A percentile compares a stretch with the other conserved stretches of the same genome.
phyloP scores from a whole-genome alignment of 2,888 invertebrate species.

The Agriopis leucophaearia region DNA sequence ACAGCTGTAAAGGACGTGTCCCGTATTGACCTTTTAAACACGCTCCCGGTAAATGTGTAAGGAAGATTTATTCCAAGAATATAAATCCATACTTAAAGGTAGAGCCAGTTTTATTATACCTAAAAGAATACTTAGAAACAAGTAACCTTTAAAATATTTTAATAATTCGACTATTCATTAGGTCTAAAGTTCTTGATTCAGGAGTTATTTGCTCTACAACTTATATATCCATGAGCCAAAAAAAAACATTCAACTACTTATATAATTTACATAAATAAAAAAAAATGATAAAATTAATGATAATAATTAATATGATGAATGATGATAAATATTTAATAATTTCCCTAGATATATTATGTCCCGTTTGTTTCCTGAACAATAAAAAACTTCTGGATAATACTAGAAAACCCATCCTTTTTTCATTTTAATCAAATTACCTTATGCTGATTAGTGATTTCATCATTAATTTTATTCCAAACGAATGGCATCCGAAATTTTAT shows the following conservation, averaged over 20 bases:
- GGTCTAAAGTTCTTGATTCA: too few relatives aligned
- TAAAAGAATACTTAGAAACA: too few relatives aligned
- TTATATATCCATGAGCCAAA: too few relatives aligned
- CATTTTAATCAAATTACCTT: conserved; percentile 35
- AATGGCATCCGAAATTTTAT: conserved; percentile 65
- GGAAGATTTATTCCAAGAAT: conserved; percentile 7
- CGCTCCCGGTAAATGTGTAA: not conserved
- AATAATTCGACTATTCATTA: too few relatives aligned
- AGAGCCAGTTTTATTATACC: not conserved
- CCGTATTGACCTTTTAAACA: not conserved
- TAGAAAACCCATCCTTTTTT: conserved; percentile 22
- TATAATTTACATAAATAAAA: not conserved
- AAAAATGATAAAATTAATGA: too few relatives aligned
- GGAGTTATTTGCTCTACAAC: too few relatives aligned
- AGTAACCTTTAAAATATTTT: too few relatives aligned
- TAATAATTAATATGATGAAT: too few relatives aligned
- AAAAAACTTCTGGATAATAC: not conserved
- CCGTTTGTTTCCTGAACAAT: not conserved
- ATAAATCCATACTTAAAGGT: not conserved
- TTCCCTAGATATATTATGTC: not conserved
- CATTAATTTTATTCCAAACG: conserved; percentile 36
- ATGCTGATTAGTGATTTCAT: conserved; percentile 40
- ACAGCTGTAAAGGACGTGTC: conserved; percentile 8
- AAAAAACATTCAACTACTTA: too few relatives aligned
- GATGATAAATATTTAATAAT: not conserved